Base-by-base conservation (phyloP, 2,797 vertebrate genomes). In the Danionella dracula region DNA sequence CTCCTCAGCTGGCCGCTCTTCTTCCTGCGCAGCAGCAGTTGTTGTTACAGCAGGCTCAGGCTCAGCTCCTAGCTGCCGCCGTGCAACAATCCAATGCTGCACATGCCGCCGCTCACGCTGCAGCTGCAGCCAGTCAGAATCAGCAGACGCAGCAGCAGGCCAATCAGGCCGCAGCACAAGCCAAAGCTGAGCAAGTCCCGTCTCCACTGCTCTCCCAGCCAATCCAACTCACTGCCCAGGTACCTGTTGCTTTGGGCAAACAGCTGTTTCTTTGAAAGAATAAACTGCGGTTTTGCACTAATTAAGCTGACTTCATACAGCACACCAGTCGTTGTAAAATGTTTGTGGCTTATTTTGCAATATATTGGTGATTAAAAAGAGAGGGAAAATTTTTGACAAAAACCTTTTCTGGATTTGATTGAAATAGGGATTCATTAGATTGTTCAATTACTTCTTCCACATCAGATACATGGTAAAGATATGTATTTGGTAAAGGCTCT, bases 141-240 rank as follows among this genome's bases (percentile, higher is more conserved):
- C 76, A 79, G 31, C 68, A 82, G 17, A 2, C 40, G 12, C 84
- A 84, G 10, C 86, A 85, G 72, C 86, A 75, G 32, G 81, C 83
- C 68, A 84, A 78, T 76, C 76, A 75, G 34, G 46, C 65, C 1
- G 31, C 67, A 58, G 66, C 68, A 12, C 75, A 74, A 68, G 44
- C 68, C 15, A 72, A 78, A 63, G 10, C 80, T 12, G 77, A 87
- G 53, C 88, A 89, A 68, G 59, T 82, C 80, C 44, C 76, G 55
- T 87, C 89, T 2, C 91, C 91, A 76, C 88, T 94, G 37, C 85
- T 94, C 66, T 92, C 93, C 1, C 93, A 95, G 80, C 92, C 93
- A 20, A 93, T 95, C 87, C 93, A 95, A 84, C 93, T 95, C 81
- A 94, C 92, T 12, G 93, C 93, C 65, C 93, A 94, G 92, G 93